Conservation (phyloP, 2,113 vertebrate species). For the Apeltes quadracus region DNA sequence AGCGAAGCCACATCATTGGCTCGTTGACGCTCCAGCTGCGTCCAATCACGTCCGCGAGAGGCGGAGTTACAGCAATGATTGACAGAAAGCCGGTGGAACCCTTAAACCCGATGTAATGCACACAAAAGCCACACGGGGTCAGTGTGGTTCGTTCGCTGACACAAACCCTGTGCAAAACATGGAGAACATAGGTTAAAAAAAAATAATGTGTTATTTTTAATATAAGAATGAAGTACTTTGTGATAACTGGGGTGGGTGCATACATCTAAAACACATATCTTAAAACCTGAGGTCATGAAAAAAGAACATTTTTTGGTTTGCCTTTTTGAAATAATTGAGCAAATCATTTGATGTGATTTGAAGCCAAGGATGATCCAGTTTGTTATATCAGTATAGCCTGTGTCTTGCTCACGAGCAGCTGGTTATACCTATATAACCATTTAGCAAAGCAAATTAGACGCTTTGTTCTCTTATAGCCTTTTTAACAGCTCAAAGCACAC, state of each 20-base stretch:
- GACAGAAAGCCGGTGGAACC: background rate
- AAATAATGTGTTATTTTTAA: background rate
- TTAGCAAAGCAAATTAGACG: background rate
- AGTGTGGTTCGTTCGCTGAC: constrained; percentile 46
- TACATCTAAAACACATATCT: background rate
- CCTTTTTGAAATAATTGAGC: too few relatives aligned
- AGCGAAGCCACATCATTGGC: constrained; percentile 72
- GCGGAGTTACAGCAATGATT: constrained; percentile 42
- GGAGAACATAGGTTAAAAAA: background rate
- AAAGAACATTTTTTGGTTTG: background rate
- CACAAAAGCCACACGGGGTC: constrained; percentile 50
- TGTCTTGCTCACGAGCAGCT: background rate
- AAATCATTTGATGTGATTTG: background rate
- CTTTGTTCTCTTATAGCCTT: background rate
- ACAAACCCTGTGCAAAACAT: background rate
- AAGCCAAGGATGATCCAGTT: background rate
- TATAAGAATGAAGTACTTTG: background rate
- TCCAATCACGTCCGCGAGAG: constrained; percentile 61
- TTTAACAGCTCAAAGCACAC: background rate
- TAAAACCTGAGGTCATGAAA: background rate
- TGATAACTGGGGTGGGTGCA: background rate
- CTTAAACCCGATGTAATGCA: constrained; percentile 9
- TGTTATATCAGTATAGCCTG: background rate
- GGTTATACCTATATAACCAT: background rate
- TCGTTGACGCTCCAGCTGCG: constrained; percentile 22